Conservation (phyloP, 2,113 vertebrate genomes). For the Gymnobelideus leadbeateri region DNA sequence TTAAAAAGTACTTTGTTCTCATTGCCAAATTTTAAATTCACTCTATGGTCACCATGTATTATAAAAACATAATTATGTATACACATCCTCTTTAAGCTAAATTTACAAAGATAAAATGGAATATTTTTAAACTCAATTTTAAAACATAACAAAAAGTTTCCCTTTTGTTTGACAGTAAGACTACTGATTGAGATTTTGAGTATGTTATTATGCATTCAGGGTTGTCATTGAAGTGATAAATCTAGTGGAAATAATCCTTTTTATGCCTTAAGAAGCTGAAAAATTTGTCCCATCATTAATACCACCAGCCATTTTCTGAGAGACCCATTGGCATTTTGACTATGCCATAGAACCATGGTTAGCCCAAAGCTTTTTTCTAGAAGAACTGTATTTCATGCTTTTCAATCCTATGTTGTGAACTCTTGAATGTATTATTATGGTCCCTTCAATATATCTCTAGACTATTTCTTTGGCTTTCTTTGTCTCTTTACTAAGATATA, state of each 20-base stretch:
- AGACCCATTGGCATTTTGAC: background rate
- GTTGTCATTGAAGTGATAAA: background rate
- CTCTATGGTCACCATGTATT: background rate
- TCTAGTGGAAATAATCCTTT: background rate
- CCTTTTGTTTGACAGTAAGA: background rate
- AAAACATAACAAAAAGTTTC: background rate
- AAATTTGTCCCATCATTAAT: background rate
- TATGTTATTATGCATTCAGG: background rate
- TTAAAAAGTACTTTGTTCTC: slow-evolving; percentile 17
- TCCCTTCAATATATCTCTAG: background rate
- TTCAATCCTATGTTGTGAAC: background rate
- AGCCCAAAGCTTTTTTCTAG: background rate
- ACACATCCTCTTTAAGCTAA: background rate
- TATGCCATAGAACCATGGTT: background rate
- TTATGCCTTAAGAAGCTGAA: background rate
- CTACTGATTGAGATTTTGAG: background rate
- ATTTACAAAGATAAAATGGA: background rate
- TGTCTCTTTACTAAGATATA: background rate
- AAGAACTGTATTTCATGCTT: background rate
- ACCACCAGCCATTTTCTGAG: background rate
- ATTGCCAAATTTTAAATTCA: background rate
- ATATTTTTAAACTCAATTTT: background rate
- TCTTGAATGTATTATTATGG: background rate
- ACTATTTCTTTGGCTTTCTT: background rate
- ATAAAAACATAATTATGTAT: background rate